These are phyloP conservation scores for Colletes collaris DNA, from an alignment of 2,888 invertebrate species.

Conservation along the genomic window DNA sequence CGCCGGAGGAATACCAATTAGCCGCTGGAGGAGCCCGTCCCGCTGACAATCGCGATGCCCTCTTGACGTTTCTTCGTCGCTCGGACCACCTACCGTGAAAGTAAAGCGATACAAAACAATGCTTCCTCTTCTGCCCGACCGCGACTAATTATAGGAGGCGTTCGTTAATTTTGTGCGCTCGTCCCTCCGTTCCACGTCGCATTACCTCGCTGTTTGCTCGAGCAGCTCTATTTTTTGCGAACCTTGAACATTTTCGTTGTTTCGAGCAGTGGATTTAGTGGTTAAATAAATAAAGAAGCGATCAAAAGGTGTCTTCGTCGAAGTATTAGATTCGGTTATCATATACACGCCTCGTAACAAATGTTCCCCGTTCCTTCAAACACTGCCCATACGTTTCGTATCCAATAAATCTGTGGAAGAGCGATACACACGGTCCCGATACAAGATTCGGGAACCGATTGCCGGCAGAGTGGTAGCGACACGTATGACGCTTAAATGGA, in stretches of 20 bases:
- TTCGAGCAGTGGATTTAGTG: no score
- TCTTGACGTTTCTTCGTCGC: slow-evolving; percentile 51
- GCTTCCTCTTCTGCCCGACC: background rate
- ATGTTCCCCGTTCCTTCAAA: background rate
- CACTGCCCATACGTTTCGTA: slow-evolving; percentile 1
- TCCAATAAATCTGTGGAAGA: slow-evolving; percentile 20
- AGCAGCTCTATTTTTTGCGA: no score
- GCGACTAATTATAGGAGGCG: slow-evolving; percentile 35
- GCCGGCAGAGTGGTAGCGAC: background rate
- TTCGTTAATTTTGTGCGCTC: background rate
- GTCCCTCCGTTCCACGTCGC: no score
- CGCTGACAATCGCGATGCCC: slow-evolving; percentile 63
- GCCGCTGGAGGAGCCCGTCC: slow-evolving; percentile 46
- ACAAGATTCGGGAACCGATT: slow-evolving; percentile 19
- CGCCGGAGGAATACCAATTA: slow-evolving; percentile 64
- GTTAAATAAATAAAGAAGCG: background rate
- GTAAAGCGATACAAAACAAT: slow-evolving; percentile 24
- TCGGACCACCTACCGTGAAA: slow-evolving; percentile 61
- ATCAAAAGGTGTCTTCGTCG: background rate
- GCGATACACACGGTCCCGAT: slow-evolving; percentile 19
- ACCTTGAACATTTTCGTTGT: no score
- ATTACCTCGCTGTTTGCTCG: no score
- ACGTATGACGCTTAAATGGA: slow-evolving; percentile 39
- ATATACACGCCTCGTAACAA: background rate
- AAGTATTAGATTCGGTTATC: background rate